phyloP scores from a whole-genome alignment of 2,888 invertebrate genomes.

The Microctonus aethiopoides region DNA sequence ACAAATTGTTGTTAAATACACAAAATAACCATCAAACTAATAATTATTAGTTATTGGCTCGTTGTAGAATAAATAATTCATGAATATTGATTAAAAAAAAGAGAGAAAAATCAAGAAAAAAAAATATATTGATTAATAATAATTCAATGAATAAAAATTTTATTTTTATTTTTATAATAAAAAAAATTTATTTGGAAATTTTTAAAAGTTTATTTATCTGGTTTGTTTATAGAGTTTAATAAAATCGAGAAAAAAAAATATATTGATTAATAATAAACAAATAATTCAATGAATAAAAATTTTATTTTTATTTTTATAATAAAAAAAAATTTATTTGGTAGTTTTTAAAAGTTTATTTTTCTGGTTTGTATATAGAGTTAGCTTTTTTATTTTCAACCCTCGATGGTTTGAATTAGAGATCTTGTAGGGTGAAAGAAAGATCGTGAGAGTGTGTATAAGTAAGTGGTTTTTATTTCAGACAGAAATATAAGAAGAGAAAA shows the following conservation, averaged over 20 bases:
- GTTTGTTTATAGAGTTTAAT: too few species aligned
- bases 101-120: neutral
- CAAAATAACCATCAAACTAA: neutral
- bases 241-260: neutral
- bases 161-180: too few species aligned
- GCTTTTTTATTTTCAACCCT: too few species aligned
- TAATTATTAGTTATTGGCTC: neutral
- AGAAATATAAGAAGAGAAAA: neutral
- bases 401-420: too few species aligned
- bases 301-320: too few species aligned
- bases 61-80: neutral
- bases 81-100: neutral
- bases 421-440: neutral
- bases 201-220: too few species aligned
- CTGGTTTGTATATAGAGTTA: too few species aligned
- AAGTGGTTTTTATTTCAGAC: slow-evolving; percentile 6
- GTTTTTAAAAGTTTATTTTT: too few species aligned
- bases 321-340: too few species aligned
- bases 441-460: neutral
- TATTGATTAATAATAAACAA: neutral
- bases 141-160: too few species aligned
- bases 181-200: too few species aligned
- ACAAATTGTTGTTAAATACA: neutral
- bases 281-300: too few species aligned
- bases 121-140: neutral